phyloP scores from a whole-genome alignment of 2,113 vertebrate species.

The Dicerorhinus sumatrensis region DNA sequence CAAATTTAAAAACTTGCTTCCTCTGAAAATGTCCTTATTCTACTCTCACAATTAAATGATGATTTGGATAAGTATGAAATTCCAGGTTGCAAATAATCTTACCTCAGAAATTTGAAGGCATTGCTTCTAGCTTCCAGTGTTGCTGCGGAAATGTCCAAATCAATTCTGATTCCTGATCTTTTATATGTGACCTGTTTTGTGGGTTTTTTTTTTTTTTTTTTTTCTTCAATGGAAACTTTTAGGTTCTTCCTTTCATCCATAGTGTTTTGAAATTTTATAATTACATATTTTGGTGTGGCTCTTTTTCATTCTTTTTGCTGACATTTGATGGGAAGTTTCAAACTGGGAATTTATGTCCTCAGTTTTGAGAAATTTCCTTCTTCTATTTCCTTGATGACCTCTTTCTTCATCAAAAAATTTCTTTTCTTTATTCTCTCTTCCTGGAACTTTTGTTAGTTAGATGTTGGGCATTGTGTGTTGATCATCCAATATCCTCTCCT shows the following conservation, averaged over 20 bases:
- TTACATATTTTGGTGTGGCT: not conserved
- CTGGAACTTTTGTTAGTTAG: not conserved
- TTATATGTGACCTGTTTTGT: not conserved
- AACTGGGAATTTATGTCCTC: not conserved
- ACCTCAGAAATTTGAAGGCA: not conserved
- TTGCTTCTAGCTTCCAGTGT: not conserved
- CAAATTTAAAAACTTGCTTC: not conserved
- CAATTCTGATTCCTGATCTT: not conserved
- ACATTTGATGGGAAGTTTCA: not conserved
- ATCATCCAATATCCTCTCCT: not conserved
- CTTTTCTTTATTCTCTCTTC: not conserved
- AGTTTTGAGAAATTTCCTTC: not conserved
- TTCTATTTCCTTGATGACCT: not conserved
- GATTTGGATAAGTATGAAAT: not conserved
- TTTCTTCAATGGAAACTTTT: not conserved
- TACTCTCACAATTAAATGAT: not conserved
- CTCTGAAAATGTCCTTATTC: not conserved
- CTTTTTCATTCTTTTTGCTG: not conserved
- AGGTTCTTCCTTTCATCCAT: not conserved
- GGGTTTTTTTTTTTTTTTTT: not conserved
- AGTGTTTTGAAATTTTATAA: not conserved
- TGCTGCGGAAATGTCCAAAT: not conserved
- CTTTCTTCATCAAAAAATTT: not conserved
- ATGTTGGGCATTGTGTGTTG: not conserved
- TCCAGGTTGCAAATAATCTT: not conserved